Conservation (phyloP, 2,113 vertebrate genomes). For the Etheostoma cragini region DNA sequence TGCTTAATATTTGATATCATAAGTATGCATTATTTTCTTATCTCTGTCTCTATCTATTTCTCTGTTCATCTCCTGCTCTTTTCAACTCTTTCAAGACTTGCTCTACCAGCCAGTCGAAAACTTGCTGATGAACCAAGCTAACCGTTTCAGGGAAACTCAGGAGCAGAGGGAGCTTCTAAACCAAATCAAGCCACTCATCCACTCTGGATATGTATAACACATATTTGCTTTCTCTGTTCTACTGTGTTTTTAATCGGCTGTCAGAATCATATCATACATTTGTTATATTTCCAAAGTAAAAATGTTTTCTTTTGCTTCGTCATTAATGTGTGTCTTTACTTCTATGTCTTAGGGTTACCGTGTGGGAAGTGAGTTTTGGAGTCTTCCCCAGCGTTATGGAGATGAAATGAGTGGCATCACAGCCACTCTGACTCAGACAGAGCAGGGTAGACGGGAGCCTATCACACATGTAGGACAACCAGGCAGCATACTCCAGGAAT, state of each 20-base stretch:
- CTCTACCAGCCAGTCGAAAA: conserved; percentile 85
- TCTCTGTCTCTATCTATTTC: not conserved
- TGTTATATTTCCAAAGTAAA: not conserved
- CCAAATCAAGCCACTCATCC: conserved; percentile 79
- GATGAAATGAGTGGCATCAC: conserved; percentile 89
- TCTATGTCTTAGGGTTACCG: conserved; percentile 79
- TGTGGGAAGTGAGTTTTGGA: conserved; percentile 91
- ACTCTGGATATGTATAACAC: conserved; percentile 84
- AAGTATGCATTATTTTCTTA: not conserved
- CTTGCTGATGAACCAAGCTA: conserved; percentile 87
- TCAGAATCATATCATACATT: not conserved
- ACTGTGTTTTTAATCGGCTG: not conserved
- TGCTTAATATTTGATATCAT: not conserved
- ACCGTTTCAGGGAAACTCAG: conserved; percentile 86
- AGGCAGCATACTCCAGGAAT: conserved; percentile 78
- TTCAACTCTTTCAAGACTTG: conserved; percentile 69
- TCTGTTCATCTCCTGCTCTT: not conserved
- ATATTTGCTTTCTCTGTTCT: not conserved
- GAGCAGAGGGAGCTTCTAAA: conserved; percentile 87
- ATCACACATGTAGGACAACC: conserved; percentile 85
- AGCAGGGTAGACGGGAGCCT: conserved; percentile 83
- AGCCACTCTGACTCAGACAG: conserved; percentile 86
- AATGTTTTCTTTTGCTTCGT: not conserved
- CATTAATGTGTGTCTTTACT: not conserved
- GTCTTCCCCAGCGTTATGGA: conserved; percentile 84